Evolutionary conservation across 2,888 invertebrate species (phyloP), one percentile per base, ranked within the genome.

Genomic region (Eugnorisma glareosa): DNA sequence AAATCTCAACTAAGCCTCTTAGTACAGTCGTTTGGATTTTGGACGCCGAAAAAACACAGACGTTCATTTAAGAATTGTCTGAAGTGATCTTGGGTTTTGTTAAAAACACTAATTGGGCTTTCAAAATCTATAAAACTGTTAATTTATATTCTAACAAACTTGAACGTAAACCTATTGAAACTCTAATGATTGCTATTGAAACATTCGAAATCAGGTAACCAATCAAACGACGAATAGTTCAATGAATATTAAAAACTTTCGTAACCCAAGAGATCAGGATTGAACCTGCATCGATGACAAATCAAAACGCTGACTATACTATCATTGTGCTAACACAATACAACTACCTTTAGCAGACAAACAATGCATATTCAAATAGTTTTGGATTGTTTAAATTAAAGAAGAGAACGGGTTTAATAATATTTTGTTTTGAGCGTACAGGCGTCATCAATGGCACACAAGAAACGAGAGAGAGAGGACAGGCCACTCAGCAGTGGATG

Each of bases 301-400:
- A 89, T 86, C 84, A 87, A 89, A 85, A 74, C 64, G 82, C 73
- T 87, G 85, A 86, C 82, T 84, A 83, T 83, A 81, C 78, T 83
- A 85, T 86, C 86, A 87, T 90, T 82, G 80, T 84, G 78, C 76
- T 84, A 88, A 82, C 85, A 91, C 91, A 91, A 90, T 89, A 77
- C 89, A 83, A 51, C 70, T 79, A 79, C 83, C 86, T 84, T 81
- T 86, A 82, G 77, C 73, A 82, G 75, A 76, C 83, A 85, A 88
- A 89, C 90, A 91, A 91, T 91, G 84, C 88, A 89, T 90, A 91
- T 90, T 88, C 87, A 90, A 91, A 88, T 86, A 67, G 72, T 70
- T 54, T 67, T 81, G 75, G 83, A 79, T 54, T 35, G 82, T 77
- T 15, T 82, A 87, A 86, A 18, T 35, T 28, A 81, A 24, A 79